Percentiles rank a stretch among this genome's conserved stretches.
Evolutionary conservation across 2,113 vertebrate species (phyloP).

Genomic region (Capreolus pygargus): DNA sequence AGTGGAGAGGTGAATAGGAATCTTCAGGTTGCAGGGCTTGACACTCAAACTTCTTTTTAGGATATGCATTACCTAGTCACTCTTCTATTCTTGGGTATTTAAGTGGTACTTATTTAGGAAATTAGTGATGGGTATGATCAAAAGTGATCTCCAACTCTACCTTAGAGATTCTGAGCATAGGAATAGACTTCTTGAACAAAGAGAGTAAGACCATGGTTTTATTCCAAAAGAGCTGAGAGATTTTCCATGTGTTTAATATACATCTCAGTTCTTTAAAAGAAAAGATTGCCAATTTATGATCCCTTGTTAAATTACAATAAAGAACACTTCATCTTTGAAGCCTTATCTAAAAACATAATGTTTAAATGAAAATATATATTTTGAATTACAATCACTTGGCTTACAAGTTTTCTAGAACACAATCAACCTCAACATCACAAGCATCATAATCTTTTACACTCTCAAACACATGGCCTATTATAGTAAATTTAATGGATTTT

Average conservation of each 20-base stretch:
- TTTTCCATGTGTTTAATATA: not conserved
- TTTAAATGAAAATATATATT: constrained; percentile 8
- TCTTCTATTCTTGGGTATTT: not conserved
- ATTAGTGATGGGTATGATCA: not conserved
- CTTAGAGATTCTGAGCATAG: not conserved
- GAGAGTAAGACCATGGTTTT: not conserved
- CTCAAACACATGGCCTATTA: not conserved
- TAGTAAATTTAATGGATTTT: not conserved
- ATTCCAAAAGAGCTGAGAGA: not conserved
- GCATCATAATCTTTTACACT: not conserved
- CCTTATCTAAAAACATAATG: not conserved
- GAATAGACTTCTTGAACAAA: not conserved
- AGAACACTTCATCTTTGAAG: not conserved
- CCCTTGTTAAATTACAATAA: not conserved
- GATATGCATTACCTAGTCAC: not conserved
- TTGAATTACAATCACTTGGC: not conserved
- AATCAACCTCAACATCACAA: not conserved
- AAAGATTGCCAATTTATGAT: not conserved
- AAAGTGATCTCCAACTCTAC: not conserved
- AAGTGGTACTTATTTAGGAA: not conserved
- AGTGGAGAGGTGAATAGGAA: not conserved
- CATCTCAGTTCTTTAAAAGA: not conserved
- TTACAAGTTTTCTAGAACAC: not conserved
- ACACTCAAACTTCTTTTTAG: not conserved
- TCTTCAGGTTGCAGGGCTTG: not conserved